phyloP scores from a whole-genome alignment of 2,888 invertebrate species.

The Meliscaeva auricollis region DNA sequence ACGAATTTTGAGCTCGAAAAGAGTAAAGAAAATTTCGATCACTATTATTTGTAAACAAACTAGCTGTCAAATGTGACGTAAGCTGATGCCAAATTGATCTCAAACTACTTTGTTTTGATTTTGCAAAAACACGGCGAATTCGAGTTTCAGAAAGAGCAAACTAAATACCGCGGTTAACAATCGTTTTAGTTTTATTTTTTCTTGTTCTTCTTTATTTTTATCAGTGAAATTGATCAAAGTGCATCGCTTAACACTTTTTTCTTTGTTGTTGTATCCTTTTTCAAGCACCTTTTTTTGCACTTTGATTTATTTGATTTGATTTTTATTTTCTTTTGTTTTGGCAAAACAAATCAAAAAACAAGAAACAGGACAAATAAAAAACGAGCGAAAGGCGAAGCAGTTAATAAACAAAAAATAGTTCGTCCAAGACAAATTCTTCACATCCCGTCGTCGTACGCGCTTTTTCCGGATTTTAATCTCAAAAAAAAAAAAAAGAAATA shows the following conservation, averaged over 20 bases:
- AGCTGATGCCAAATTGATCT: background rate
- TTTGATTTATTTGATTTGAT: constrained; percentile 4
- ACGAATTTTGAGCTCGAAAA: constrained; percentile 28
- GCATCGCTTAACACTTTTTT: constrained; percentile 47
- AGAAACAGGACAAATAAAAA: constrained; percentile 48
- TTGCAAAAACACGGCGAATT: constrained; percentile 5
- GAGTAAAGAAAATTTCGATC: background rate
- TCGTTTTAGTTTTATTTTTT: background rate
- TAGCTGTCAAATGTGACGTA: constrained; percentile 5
- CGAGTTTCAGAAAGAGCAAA: background rate
- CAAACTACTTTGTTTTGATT: background rate
- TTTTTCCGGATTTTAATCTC: constrained; percentile 48
- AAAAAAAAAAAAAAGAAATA: constrained; percentile 33
- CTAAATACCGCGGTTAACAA: constrained; percentile 19
- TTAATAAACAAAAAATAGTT: constrained; percentile 66
- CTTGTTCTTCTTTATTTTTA: constrained; percentile 14
- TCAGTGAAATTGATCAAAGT: constrained; percentile 68
- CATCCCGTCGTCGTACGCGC: constrained; percentile 74
- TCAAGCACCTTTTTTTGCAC: constrained; percentile 11
- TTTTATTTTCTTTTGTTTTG: constrained; percentile 3
- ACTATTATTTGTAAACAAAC: background rate
- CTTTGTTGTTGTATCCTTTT: constrained; percentile 3
- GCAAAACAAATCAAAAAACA: constrained; percentile 41
- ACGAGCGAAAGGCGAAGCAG: constrained; percentile 68
- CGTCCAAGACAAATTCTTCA: constrained; percentile 54